Conservation (phyloP, 2,888 invertebrate species). For the Amphipoea lucens region DNA sequence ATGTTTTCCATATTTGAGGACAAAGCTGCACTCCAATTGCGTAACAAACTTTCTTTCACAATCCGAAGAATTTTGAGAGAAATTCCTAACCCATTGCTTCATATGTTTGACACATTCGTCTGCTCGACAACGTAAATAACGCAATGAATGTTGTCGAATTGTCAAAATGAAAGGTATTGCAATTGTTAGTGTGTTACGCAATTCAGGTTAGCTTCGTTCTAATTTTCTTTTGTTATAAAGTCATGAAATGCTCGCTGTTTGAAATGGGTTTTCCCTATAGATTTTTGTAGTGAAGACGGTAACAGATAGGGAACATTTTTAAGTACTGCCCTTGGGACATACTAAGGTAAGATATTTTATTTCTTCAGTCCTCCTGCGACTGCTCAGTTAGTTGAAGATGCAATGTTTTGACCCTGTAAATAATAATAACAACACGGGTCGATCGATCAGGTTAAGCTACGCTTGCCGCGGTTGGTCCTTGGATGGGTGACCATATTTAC, state of each 20-base stretch:
- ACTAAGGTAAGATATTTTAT: neutral
- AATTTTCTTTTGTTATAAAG: neutral
- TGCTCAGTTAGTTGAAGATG: neutral
- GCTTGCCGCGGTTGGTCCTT: no score
- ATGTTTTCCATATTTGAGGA: neutral
- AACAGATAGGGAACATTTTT: constrained; percentile 1
- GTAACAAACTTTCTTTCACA: neutral
- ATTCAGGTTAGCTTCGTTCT: neutral
- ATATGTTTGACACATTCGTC: neutral
- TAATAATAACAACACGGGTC: no score
- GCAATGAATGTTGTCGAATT: neutral
- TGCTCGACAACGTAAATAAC: neutral
- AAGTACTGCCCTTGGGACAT: constrained; percentile 6
- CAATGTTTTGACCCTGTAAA: neutral
- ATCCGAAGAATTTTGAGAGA: neutral
- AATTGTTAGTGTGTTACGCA: neutral
- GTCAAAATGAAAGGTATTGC: neutral
- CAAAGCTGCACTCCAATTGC: no score
- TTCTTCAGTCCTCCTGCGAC: neutral
- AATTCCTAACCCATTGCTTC: neutral
- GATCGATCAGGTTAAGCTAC: no score
- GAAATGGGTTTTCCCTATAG: constrained; percentile 7
- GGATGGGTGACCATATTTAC: no score
- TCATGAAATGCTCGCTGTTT: neutral
- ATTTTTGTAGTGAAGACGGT: constrained; percentile 3